phyloP scores from a whole-genome alignment of 1,140 invertebrate species.

The Diachasma alloeum region DNA sequence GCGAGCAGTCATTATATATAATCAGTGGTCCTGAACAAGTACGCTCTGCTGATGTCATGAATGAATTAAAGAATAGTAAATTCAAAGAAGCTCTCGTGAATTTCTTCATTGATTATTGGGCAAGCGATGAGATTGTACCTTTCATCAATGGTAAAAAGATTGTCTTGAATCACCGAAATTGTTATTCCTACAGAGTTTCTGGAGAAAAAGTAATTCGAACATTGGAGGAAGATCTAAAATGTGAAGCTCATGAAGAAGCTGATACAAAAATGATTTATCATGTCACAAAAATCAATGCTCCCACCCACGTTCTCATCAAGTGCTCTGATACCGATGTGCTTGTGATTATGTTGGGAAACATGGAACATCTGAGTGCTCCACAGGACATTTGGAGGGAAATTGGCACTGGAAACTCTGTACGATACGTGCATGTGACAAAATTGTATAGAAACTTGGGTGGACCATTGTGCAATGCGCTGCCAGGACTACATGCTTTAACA shows the following conservation, averaged over 20 bases:
- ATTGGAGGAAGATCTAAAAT: conserved; percentile 35
- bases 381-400: conserved; percentile 36
- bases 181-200: conserved; percentile 4
- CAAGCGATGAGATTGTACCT: conserved; percentile 29
- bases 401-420: conserved; percentile 39
- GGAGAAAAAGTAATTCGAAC: not conserved
- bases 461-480: conserved; percentile 40
- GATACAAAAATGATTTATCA: conserved; percentile 46
- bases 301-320: conserved; percentile 32
- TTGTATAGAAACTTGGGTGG: conserved; percentile 43
- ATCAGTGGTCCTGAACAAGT: conserved; percentile 26
- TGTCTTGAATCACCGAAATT: conserved; percentile 12
- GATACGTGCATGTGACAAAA: conserved; percentile 40
- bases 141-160: conserved; percentile 35
- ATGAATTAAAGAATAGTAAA: conserved; percentile 41
- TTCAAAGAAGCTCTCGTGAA: conserved; percentile 46
- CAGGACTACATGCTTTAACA: conserved; percentile 54
- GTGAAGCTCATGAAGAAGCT: conserved; percentile 32
- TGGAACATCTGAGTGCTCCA: conserved; percentile 10
- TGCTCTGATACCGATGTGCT: conserved; percentile 39
- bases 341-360: conserved; percentile 36
- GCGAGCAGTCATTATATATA: conserved; percentile 25
- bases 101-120: conserved; percentile 46
- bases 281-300: conserved; percentile 33
- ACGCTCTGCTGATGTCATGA: not conserved